A percentile compares a stretch with the other conserved stretches of the same genome.
phyloP scores from a whole-genome alignment of 2,888 invertebrate genomes.

The Chromoteleia sp. region DNA sequence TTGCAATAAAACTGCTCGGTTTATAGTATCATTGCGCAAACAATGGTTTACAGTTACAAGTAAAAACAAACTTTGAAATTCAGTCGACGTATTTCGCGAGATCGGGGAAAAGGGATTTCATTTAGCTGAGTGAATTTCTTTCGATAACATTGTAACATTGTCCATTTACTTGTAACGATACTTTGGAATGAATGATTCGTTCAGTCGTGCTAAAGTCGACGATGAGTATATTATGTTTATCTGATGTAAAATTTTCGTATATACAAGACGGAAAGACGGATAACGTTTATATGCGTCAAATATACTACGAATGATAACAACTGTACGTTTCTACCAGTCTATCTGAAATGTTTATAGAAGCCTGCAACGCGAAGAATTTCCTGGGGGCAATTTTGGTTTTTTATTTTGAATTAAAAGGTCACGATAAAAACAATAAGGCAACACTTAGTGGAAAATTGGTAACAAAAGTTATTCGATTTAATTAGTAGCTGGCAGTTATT shows the following conservation, averaged over 20 bases:
- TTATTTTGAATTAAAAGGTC: too few relatives aligned
- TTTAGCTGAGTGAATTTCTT: slow-evolving; percentile 49
- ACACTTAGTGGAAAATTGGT: too few relatives aligned
- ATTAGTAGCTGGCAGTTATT: too few relatives aligned
- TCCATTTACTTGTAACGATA: slow-evolving; percentile 34
- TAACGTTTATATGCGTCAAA: slow-evolving; percentile 12
- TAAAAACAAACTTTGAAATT: slow-evolving; percentile 20
- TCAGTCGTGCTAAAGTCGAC: slow-evolving; percentile 31
- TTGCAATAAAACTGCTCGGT: not conserved
- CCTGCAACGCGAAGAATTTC: too few relatives aligned
- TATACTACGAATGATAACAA: slow-evolving; percentile 21
- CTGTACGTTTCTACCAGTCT: slow-evolving; percentile 31
- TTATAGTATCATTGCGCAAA: slow-evolving; percentile 22
- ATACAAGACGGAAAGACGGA: not conserved
- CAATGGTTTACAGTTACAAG: slow-evolving; percentile 20
- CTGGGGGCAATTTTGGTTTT: too few relatives aligned
- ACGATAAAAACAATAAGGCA: too few relatives aligned
- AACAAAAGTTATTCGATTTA: too few relatives aligned
- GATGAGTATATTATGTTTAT: slow-evolving; percentile 36
- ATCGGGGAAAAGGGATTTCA: slow-evolving; percentile 42
- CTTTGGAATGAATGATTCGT: slow-evolving; percentile 43
- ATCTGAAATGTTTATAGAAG: too few relatives aligned
- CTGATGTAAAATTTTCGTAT: slow-evolving; percentile 36
- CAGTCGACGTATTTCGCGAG: slow-evolving; percentile 1
- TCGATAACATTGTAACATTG: slow-evolving; percentile 44